Base-by-base conservation (phyloP, 2,888 invertebrate species). In the Drosophila mettleri region DNA sequence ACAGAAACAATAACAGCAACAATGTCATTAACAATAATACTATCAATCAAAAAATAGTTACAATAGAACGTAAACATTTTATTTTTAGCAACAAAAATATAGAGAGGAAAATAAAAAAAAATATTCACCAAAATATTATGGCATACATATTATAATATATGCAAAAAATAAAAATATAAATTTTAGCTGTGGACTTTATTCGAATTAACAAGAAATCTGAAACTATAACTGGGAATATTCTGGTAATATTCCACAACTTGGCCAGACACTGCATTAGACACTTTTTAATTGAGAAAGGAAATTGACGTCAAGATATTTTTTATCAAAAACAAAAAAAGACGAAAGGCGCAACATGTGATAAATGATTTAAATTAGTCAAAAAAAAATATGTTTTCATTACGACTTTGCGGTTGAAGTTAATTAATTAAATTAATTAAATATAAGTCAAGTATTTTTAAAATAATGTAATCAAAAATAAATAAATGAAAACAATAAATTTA, bases 1-100 rank as follows among this genome's bases (percentile, higher is more conserved):
- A 6, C 16, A 38, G 7, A 12, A n/a, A 18, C 7, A 61, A 18
- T 4, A 61, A 49, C 22, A 43, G 63, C 31, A 29, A 24, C 45
- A 60, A 46, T 16, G 12, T 1, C 18, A 43, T 18, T 33, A 18
- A 9, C 41, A 65, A 34, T 29, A 41, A 43, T 22, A 51, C 12
- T 22, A 52, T 65, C 34, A 43, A 52, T 63, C 53, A 52, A 64
- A 64, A 34, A 27, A 48, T 45, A 10, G 3, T 1, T n/a, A n/a
- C n/a, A n/a, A n/a, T n/a, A n/a, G 5, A 52, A 38, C 27, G 14
- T 31, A 27, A 14, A 33, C 6, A 62, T 22, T 41, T 22, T 22
- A 43, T 63, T 29, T 29, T 33, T 27, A 64, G 10, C 20, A 39
- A 29, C 4, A 22, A 18, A 24, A 18, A 46, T 29, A 18, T 9